Evolutionary conservation across 1,140 invertebrate species (phyloP).

Genomic region (Bombus breviceps): DNA sequence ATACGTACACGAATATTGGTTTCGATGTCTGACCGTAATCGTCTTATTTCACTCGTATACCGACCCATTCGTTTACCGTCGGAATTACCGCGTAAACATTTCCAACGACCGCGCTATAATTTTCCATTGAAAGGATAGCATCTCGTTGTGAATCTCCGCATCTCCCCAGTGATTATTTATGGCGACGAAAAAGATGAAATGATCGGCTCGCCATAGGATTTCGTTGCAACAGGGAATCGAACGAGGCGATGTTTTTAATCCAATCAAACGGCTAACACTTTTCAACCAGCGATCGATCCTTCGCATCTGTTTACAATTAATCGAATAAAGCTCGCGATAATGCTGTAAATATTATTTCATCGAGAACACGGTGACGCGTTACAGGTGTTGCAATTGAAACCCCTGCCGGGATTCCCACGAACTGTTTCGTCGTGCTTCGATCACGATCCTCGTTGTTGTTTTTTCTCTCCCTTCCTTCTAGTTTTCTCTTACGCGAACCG

Average conservation of each 20-base stretch:
- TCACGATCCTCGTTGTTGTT: background rate
- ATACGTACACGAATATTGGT: too few relatives aligned
- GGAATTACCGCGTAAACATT: background rate
- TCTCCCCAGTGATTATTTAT: too few relatives aligned
- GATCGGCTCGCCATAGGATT: too few relatives aligned
- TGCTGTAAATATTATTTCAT: conserved; percentile 17
- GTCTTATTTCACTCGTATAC: background rate
- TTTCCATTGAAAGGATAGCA: background rate
- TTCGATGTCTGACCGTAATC: background rate
- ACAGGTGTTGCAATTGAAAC: conserved; percentile 19
- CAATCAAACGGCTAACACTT: background rate
- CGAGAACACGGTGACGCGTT: background rate
- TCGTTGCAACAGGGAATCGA: background rate
- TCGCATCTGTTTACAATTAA: background rate
- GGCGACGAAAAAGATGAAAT: too few relatives aligned
- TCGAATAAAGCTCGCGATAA: conserved; percentile 5
- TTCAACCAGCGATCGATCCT: background rate
- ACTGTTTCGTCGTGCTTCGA: background rate
- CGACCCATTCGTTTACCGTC: background rate
- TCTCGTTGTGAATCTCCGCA: too few relatives aligned
- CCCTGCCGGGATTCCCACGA: background rate
- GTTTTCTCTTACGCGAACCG: background rate
- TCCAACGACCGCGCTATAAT: background rate
- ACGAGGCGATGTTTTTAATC: background rate
- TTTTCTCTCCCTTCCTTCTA: background rate